Base-by-base conservation (phyloP, 2,797 vertebrate species). In the Saxicola maurus region DNA sequence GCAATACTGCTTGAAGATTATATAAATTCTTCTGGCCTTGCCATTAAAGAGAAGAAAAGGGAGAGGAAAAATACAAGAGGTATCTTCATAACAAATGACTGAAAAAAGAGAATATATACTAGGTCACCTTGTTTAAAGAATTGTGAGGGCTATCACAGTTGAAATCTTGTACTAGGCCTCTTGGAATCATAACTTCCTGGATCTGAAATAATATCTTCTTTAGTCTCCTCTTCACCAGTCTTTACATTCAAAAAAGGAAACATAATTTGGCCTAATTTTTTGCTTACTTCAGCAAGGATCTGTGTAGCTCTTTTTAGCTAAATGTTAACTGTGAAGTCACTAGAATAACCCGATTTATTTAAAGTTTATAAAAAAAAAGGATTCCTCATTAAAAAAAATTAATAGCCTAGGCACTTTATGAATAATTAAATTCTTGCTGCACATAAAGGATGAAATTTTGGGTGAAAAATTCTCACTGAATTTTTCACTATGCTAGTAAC, bases 21-120 rank as follows among this genome's bases (percentile, higher is more conserved):
- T 31, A 80, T 67, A 90, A 93, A 91, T 37, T 68, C 45, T 83
- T 86, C 85, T 83, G 74, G 79, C 37, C 82, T 86, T 89, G 42
- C 35, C 74, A 86, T 78, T 82, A 92, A 92, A 94, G 64, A 87
- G 56, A 89, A 91, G 17, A 89, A 73, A 90, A 83, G 51, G 23
- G 24, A 85, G 17, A 78, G 8, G 13, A 86, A 91, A 89, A 81
- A 81, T 31, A 56, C 0, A 4, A 66, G 45, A 52, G 6, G 11
- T 60, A 66, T 56, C 45, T 78, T 69, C 42, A 67, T 64, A 86
- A 91, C 38, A 87, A 87, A 94, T 53, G 19, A 60, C 38, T 21
- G 31, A 78, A 60, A 40, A 73, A 90, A 53, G 59, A 62, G 46
- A 81, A 89, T 53, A 87, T 52, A 80, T 21, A 69, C 73, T 42